Evolutionary conservation across 2,797 vertebrate species (phyloP).

Genomic region (Salmo trutta): DNA sequence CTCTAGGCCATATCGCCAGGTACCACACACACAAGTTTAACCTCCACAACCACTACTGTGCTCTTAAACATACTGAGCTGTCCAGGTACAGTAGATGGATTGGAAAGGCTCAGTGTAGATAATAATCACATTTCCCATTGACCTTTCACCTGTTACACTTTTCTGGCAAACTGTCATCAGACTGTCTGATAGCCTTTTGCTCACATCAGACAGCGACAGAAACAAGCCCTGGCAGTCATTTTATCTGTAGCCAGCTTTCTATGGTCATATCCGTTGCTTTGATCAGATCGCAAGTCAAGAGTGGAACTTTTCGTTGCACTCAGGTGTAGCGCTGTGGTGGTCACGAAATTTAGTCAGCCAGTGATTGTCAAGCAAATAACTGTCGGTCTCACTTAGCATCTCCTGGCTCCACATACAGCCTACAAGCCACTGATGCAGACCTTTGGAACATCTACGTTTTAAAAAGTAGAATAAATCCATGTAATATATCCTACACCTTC

Average conservation of each 20-base stretch:
- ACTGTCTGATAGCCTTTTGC: background rate
- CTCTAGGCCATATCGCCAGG: background rate
- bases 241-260: conserved; percentile 27
- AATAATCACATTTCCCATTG: background rate
- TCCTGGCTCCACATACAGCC: too few species aligned
- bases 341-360: too few species aligned
- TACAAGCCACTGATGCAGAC: too few species aligned
- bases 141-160: background rate
- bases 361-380: too few species aligned
- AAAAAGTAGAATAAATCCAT: too few species aligned
- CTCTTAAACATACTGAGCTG: background rate
- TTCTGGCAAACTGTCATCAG: background rate
- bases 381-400: too few species aligned
- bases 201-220: background rate
- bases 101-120: background rate
- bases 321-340: conserved; percentile 15
- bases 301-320: conserved; percentile 44
- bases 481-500: too few species aligned
- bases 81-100: background rate
- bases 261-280: conserved; percentile 30
- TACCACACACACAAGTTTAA: background rate
- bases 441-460: too few species aligned
- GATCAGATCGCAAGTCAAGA: conserved; percentile 30
- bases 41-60: background rate
- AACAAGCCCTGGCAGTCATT: background rate